Evolutionary conservation across 2,888 invertebrate genomes (phyloP).

Genomic region (Ctenicera cuprea): DNA sequence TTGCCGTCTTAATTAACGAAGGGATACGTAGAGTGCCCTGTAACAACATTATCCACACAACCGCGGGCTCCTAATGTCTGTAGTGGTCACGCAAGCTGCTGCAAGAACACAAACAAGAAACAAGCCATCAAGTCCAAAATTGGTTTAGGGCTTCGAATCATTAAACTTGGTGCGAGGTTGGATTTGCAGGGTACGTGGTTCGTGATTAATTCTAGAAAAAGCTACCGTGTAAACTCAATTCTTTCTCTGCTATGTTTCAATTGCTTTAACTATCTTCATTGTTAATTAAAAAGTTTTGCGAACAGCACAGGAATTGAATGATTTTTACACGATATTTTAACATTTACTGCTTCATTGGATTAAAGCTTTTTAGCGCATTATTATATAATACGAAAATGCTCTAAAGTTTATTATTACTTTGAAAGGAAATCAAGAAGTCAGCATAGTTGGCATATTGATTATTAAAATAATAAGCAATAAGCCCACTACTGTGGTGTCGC

Average conservation of each 20-base stretch:
- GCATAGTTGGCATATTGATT: no score
- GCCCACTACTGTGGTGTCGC: no score
- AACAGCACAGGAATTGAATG: no score
- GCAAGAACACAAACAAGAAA: conserved; percentile 54
- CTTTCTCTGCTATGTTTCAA: conserved; percentile 2
- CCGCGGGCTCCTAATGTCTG: conserved; percentile 51
- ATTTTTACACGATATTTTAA: no score
- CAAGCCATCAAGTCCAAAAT: conserved; percentile 54
- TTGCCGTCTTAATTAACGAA: conserved; percentile 48
- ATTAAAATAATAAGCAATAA: no score
- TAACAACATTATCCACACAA: conserved; percentile 51
- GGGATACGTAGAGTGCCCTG: conserved; percentile 49
- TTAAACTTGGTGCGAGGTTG: conserved; percentile 48
- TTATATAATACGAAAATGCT: no score
- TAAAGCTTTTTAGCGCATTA: no score
- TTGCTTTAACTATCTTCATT: conserved; percentile 7
- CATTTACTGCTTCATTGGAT: no score
- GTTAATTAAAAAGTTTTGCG: neutral
- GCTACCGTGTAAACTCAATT: conserved; percentile 15
- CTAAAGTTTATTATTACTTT: no score
- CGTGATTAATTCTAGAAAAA: conserved; percentile 45
- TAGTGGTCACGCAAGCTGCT: conserved; percentile 54
- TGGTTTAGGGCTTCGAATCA: conserved; percentile 53
- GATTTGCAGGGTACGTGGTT: conserved; percentile 47
- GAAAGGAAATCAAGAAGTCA: no score